Percentiles rank a stretch among this genome's conserved stretches.
phyloP scores from a whole-genome alignment of 2,888 invertebrate species.

The Caenorhabditis sp. region DNA sequence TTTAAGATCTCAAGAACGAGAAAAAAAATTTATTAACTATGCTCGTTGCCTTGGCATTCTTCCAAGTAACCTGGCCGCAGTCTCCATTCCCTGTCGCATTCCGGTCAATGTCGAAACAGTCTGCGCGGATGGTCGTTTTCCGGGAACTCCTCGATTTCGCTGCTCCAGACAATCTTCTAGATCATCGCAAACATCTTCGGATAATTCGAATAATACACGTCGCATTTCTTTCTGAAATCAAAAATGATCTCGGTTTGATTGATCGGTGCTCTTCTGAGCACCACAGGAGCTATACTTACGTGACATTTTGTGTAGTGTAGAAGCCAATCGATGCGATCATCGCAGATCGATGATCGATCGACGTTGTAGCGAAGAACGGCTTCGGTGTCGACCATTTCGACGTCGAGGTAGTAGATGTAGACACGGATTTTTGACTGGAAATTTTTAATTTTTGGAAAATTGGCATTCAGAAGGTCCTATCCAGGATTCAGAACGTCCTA shows the following conservation, averaged over 20 bases:
- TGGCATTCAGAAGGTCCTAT: too few species aligned
- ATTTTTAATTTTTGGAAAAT: not conserved
- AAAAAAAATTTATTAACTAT: not conserved
- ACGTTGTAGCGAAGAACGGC: slow-evolving; percentile 33
- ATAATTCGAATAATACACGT: slow-evolving; percentile 45
- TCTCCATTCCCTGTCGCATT: slow-evolving; percentile 38
- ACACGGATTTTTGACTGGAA: slow-evolving; percentile 28
- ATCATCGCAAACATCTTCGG: slow-evolving; percentile 49
- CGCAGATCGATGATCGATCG: slow-evolving; percentile 39
- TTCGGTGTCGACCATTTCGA: slow-evolving; percentile 33
- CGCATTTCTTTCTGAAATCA: slow-evolving; percentile 51
- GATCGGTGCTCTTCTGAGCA: too few species aligned
- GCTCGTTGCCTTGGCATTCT: not conserved
- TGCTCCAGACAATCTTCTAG: slow-evolving; percentile 44
- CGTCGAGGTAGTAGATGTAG: slow-evolving; percentile 31
- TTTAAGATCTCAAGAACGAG: too few species aligned
- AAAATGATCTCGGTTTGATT: not conserved
- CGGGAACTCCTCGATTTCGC: slow-evolving; percentile 35
- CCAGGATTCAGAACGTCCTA: too few species aligned
- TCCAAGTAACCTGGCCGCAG: slow-evolving; percentile 3
- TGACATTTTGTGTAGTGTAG: slow-evolving; percentile 40
- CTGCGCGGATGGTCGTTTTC: slow-evolving; percentile 25
- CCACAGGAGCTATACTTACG: slow-evolving; percentile 7
- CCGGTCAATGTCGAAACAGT: slow-evolving; percentile 18
- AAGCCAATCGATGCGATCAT: slow-evolving; percentile 41